Conservation (phyloP, 2,113 vertebrate genomes). For the Prietella phreatophila region DNA sequence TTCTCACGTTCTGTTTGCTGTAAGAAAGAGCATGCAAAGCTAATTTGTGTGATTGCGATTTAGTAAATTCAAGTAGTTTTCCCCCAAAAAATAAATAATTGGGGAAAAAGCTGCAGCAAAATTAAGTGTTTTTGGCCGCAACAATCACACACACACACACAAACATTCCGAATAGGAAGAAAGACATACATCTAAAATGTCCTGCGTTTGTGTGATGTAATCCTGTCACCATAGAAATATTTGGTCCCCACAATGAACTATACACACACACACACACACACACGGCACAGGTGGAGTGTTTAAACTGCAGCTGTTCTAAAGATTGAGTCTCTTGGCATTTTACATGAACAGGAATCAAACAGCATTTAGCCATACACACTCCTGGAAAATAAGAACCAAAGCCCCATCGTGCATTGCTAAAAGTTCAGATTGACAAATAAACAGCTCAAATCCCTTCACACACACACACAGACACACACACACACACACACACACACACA, state of each 20-base stretch:
- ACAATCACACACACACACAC: too few relatives aligned
- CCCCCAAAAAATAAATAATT: too few relatives aligned
- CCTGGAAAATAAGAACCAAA: background rate
- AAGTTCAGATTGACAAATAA: conserved; percentile 7
- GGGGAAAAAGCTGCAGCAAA: too few relatives aligned
- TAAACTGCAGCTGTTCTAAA: conserved; percentile 33
- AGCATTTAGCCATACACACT: conserved; percentile 22
- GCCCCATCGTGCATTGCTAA: conserved; percentile 4
- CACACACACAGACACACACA: background rate
- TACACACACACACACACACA: conserved; percentile 13
- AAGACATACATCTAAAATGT: too few relatives aligned
- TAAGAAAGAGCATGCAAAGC: too few relatives aligned
- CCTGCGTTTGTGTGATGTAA: background rate
- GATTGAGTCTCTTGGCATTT: conserved; percentile 29
- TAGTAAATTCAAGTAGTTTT: too few relatives aligned
- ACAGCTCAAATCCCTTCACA: background rate
- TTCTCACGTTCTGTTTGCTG: too few relatives aligned
- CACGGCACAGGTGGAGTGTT: conserved; percentile 45
- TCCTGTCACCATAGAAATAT: background rate
- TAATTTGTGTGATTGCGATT: too few relatives aligned
- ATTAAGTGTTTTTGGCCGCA: too few relatives aligned
- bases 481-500: background rate
- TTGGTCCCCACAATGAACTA: background rate
- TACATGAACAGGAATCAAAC: conserved; percentile 38
- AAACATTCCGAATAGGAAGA: too few relatives aligned